Conservation (phyloP, 2,113 vertebrate genomes). For the Psilopogon haemacephalus region DNA sequence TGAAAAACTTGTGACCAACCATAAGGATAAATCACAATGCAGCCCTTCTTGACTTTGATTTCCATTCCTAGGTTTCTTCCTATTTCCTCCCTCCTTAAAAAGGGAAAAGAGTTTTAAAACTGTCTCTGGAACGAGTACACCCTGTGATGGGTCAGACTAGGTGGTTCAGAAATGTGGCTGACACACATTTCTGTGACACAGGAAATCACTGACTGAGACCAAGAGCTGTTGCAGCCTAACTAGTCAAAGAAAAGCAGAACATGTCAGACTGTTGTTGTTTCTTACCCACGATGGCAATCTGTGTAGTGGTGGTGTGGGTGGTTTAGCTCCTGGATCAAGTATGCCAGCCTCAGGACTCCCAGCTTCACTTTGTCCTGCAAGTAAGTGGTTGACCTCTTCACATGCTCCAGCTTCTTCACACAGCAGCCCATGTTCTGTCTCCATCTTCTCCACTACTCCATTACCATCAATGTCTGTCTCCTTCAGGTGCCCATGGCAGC, state of each 20-base stretch:
- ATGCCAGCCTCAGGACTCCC: conserved; percentile 25
- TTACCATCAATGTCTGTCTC: conserved; percentile 87
- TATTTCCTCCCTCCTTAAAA: not conserved
- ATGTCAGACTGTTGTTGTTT: not conserved
- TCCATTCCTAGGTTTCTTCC: not conserved
- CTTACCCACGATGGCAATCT: conserved; percentile 89
- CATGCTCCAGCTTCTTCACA: not conserved
- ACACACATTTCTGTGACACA: not conserved
- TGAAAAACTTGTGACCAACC: not conserved
- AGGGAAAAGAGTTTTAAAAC: not conserved
- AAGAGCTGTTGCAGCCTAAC: not conserved
- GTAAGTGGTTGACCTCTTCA: not conserved
- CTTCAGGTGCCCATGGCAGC: conserved; percentile 67
- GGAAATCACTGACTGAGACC: not conserved
- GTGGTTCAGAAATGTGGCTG: not conserved
- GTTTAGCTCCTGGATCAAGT: conserved; percentile 70
- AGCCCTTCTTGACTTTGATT: not conserved
- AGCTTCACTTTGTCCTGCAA: conserved; percentile 49
- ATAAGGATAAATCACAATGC: not conserved
- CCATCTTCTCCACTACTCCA: conserved; percentile 77
- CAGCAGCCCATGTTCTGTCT: conserved; percentile 37
- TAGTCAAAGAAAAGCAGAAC: not conserved
- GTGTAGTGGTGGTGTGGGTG: conserved; percentile 87
- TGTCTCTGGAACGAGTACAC: not conserved
- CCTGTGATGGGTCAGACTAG: not conserved